Evolutionary conservation across 2,113 vertebrate genomes (phyloP), one percentile per base, ranked within the genome.

Genomic region (Bagarius yarrelli): DNA sequence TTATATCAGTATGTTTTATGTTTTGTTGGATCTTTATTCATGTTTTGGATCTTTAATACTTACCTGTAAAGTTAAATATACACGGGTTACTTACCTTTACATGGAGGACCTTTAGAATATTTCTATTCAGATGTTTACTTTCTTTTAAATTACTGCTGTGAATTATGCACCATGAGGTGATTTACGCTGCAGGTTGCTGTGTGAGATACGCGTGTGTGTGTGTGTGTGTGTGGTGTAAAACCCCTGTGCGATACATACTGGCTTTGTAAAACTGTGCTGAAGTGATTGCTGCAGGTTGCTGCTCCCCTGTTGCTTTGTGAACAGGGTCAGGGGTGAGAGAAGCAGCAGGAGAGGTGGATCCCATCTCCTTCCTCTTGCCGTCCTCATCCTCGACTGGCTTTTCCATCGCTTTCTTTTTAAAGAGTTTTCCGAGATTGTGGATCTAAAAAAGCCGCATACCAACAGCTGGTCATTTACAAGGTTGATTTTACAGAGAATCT

Each of bases 241-340:
- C 21, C 81, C 93, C 93, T 91, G 87, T 90, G 91, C 85, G 90
- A 95, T 98, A 99, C 97, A 93, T 99, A 99, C 98, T 96, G 95
- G 87, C 78, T 86, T 96, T 96, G 94, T 91, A 91, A 89, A 96
- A 94, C 89, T 94, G 89, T 92, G 97, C 86, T 86, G 96, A 89
- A 88, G 95, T 89, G 89, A 91, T 91, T 87, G 95, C 90, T 89
- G 95, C 87, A 87, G 94, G 90, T 92, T 94, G 93, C 91, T 95
- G 92, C 74, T 92, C 93, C 92, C 94, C 93, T 87, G 92, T 94
- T 85, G 95, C 95, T 90, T 95, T 95, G 94, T 95, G 95, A 93
- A 95, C 95, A 92, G 96, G 95, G 91, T 96, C 94, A 67, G 93
- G 95, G 79, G 92, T 93, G 93, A 92, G 90, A 79, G 94, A 92